A percentile compares a stretch with the other conserved stretches of the same genome.
phyloP scores from a whole-genome alignment of 2,113 vertebrate genomes.

The Neomonachus schauinslandi region DNA sequence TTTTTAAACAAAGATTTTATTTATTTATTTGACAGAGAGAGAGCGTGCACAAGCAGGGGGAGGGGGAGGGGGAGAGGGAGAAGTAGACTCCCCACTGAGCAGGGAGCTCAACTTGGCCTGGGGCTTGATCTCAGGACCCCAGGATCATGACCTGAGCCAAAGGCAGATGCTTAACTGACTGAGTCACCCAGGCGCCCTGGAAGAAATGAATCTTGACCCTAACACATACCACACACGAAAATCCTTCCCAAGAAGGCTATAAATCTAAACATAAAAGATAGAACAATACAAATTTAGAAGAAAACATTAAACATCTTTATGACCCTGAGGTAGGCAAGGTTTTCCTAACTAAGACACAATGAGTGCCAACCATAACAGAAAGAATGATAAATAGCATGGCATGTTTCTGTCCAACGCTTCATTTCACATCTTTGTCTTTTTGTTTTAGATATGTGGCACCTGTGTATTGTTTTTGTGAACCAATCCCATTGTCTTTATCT shows the following conservation, averaged over 20 bases:
- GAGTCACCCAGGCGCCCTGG: not conserved
- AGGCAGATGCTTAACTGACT: too few species aligned
- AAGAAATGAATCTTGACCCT: slow-evolving; percentile 20
- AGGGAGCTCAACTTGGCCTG: too few species aligned
- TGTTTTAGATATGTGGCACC: not conserved
- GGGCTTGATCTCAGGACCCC: too few species aligned
- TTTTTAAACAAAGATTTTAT: too few species aligned
- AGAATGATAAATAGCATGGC: not conserved
- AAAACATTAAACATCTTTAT: not conserved
- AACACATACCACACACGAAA: not conserved
- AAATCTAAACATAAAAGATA: not conserved
- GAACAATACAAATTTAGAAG: not conserved
- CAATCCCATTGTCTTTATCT: not conserved
- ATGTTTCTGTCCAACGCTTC: not conserved
- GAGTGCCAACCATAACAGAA: not conserved
- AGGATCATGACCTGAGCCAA: too few species aligned
- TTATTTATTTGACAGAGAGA: too few species aligned
- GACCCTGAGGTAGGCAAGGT: not conserved
- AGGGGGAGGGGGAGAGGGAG: too few species aligned
- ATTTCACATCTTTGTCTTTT: not conserved
- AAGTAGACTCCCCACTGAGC: too few species aligned
- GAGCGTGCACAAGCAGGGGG: too few species aligned
- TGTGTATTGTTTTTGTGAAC: not conserved
- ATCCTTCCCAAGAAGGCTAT: not conserved
- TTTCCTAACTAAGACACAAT: not conserved